Evolutionary conservation across 2,113 vertebrate genomes (phyloP).

Genomic region (Bubo bubo): DNA sequence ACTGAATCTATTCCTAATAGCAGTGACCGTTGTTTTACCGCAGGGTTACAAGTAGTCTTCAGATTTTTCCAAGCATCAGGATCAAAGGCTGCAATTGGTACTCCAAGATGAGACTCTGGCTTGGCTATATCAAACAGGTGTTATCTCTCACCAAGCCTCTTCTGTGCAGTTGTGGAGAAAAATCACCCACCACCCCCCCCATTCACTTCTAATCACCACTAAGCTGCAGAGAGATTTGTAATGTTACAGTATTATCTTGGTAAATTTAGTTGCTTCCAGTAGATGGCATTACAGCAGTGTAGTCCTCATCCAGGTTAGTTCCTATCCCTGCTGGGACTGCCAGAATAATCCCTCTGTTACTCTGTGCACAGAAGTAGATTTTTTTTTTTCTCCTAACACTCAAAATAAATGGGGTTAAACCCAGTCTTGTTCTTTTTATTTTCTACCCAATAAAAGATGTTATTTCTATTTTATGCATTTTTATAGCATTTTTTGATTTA

Average conservation of each 20-base stretch:
- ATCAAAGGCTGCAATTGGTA: neutral
- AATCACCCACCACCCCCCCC: neutral
- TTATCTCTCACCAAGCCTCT: neutral
- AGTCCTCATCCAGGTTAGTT: neutral
- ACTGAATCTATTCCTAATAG: neutral
- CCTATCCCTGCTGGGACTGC: neutral
- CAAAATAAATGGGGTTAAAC: neutral
- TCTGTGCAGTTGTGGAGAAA: neutral
- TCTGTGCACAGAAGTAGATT: neutral
- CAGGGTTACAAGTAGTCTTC: neutral
- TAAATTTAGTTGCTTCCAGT: neutral
- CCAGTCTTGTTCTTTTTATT: neutral
- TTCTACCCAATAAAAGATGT: neutral
- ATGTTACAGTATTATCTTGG: neutral
- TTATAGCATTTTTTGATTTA: neutral
- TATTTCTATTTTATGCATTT: neutral
- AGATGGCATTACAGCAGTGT: conserved; percentile 34
- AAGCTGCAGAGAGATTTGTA: neutral
- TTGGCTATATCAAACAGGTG: neutral
- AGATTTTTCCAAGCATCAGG: neutral
- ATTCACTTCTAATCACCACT: neutral
- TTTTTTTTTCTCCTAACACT: neutral
- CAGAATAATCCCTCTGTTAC: neutral
- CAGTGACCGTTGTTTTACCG: neutral
- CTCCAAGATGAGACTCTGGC: neutral